These are phyloP conservation scores for Microctenopoma stevenorrisi DNA, from an alignment of 2,797 vertebrate species.

Conservation along the genomic window DNA sequence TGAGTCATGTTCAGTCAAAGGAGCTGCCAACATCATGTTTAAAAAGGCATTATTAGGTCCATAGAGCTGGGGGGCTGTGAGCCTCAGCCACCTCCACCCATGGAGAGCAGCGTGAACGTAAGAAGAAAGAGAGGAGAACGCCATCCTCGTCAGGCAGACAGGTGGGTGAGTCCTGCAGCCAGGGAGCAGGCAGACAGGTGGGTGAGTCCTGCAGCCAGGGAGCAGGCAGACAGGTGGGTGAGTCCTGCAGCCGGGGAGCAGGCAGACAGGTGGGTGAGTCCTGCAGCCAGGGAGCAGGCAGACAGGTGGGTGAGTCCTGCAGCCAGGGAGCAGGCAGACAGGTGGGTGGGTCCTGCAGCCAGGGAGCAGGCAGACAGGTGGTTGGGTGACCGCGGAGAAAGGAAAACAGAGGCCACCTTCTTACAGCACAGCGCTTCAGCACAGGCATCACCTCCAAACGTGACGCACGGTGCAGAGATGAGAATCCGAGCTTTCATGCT, in stretches of 20 bases:
- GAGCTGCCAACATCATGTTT: too few relatives aligned
- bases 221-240: conserved; percentile 6
- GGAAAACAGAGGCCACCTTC: conserved; percentile 49
- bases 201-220: not conserved
- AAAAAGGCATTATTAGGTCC: too few relatives aligned
- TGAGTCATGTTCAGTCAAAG: too few relatives aligned
- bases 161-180: too few relatives aligned
- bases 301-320: too few relatives aligned
- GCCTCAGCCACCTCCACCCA: too few relatives aligned
- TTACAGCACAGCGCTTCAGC: conserved; percentile 52
- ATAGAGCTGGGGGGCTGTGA: too few relatives aligned
- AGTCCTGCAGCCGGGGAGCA: not conserved
- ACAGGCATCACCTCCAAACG: conserved; percentile 24
- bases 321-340: conserved; percentile 1
- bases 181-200: too few relatives aligned
- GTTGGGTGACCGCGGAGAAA: conserved; percentile 74
- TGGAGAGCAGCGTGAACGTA: too few relatives aligned
- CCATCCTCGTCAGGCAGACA: too few relatives aligned
- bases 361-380: conserved; percentile 31
- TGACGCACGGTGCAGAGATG: conserved; percentile 30
- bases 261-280: conserved; percentile 16
- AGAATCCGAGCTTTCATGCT: not conserved
- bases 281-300: too few relatives aligned
- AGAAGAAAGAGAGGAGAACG: too few relatives aligned
- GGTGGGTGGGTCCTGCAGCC: not conserved